Base-by-base conservation (phyloP, 2,113 vertebrate species). In the Aplodontia rufa region DNA sequence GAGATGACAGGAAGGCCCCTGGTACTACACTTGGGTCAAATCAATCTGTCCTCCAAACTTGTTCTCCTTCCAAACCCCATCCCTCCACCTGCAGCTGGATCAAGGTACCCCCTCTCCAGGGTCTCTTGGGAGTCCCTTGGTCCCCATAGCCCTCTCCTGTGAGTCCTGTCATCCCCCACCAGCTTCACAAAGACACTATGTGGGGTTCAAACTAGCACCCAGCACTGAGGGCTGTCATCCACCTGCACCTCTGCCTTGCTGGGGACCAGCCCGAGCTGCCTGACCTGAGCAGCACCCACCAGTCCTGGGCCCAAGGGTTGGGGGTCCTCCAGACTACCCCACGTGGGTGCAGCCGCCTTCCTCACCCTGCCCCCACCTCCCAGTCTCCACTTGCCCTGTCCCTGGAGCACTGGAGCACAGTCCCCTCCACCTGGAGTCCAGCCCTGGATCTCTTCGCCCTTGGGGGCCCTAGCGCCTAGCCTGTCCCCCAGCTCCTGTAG, bases 1-100 rank as follows among this genome's bases (percentile, higher is more conserved):
- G n/a, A 37, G 17, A 22, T 3, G 16, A 1, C 0, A 0, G 3
- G 13, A 28, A 19, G 51, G n/a, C n/a, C 37, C 16, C n/a, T 1
- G 13, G n/a, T n/a, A n/a, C n/a, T n/a, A n/a, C 0, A 0, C 60
- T 9, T 4, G 19, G 32, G 49, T 6, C 4, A 72, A 17, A 47
- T 5, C 80, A 2, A 13, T 32, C 55, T 37, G 5, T 6, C 20
- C 5, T n/a, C n/a, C n/a, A n/a, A n/a, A n/a, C n/a, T n/a, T n/a
- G n/a, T n/a, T 66, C 76, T 26, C 60, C 62, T 28, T 35, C n/a
- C 11, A 13, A 5, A 22, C 69, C 40, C 19, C 42, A 8, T 1
- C 2, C 2, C 84, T 69, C 74, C 24, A 5, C 35, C 45, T 4
- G 10, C 0, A 16, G 22, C 10, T 17, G 40, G 20, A 42, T 0